These are phyloP conservation scores for Diplodus puntazzo DNA, from an alignment of 2,797 vertebrate genomes.

Conservation along the genomic window DNA sequence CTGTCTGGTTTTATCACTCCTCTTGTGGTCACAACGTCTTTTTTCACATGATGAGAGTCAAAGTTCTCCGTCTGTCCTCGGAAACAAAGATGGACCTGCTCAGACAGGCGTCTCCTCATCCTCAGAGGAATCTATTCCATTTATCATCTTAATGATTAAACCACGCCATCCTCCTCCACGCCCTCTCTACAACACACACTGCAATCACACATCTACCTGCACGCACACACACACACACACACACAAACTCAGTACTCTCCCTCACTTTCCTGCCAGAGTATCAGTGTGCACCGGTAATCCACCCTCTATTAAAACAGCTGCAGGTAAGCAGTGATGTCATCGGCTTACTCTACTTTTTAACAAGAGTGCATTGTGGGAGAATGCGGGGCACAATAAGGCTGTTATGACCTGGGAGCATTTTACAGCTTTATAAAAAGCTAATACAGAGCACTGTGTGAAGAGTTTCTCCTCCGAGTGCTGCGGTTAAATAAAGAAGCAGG, in stretches of 20 bases:
- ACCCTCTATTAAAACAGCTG: conserved; percentile 62
- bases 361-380: conserved; percentile 69
- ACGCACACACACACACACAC: too few relatives aligned
- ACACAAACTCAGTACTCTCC: conserved; percentile 5
- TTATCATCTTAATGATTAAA: conserved; percentile 66
- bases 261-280: conserved; percentile 47
- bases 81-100: conserved; percentile 56
- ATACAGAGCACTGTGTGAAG: conserved; percentile 52
- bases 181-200: conserved; percentile 38
- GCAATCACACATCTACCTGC: not conserved
- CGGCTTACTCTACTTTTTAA: conserved; percentile 47
- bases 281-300: conserved; percentile 66
- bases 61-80: conserved; percentile 13
- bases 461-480: conserved; percentile 51
- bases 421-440: conserved; percentile 51
- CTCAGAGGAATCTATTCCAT: conserved; percentile 30
- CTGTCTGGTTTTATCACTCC: conserved; percentile 27
- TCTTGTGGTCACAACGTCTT: conserved; percentile 15
- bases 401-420: conserved; percentile 62
- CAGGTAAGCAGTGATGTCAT: conserved; percentile 80
- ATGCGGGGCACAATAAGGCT: conserved; percentile 52
- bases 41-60: conserved; percentile 2
- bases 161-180: conserved; percentile 31
- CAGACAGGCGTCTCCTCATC: conserved; percentile 42
- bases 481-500: conserved; percentile 49